Conservation (phyloP, 1,140 invertebrate genomes). For the Drosophila subpulchrella region DNA sequence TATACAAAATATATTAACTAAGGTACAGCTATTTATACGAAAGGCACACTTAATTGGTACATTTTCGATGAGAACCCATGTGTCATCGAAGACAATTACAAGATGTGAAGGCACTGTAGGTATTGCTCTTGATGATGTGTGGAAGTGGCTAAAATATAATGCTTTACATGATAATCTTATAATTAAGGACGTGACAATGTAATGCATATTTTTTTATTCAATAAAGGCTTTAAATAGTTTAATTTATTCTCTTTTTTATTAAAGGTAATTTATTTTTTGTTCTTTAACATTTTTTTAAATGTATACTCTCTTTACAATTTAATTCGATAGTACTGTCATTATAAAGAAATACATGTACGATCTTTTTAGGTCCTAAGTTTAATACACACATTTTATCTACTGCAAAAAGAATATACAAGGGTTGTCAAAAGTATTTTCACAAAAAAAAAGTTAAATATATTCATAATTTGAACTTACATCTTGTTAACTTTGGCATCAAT, state of each 20-base stretch:
- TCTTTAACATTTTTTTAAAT: not conserved
- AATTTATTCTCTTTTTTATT: constrained; percentile 7
- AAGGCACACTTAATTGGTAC: constrained; percentile 38
- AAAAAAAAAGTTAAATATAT: too few species aligned
- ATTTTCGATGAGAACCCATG: constrained; percentile 24
- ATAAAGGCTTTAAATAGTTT: constrained; percentile 11
- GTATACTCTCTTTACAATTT: not conserved
- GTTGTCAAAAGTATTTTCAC: too few species aligned
- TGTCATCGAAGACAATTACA: constrained; percentile 23
- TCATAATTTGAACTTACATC: too few species aligned
- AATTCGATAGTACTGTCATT: not conserved
- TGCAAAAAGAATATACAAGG: too few species aligned
- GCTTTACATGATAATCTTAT: constrained; percentile 8
- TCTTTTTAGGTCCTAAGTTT: too few species aligned
- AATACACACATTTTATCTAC: too few species aligned
- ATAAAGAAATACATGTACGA: not conserved
- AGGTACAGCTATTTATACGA: constrained; percentile 20
- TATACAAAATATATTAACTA: constrained; percentile 35
- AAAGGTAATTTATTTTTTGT: not conserved
- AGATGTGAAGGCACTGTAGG: constrained; percentile 51
- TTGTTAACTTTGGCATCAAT: too few species aligned
- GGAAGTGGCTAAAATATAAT: constrained; percentile 15
- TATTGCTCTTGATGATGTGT: constrained; percentile 44
- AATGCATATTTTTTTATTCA: not conserved
- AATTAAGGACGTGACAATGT: constrained; percentile 3